These are phyloP conservation scores for Dendrophyllia cribrosa DNA, from an alignment of 64 coral and sea anemone genomes.

Conservation along the genomic window DNA sequence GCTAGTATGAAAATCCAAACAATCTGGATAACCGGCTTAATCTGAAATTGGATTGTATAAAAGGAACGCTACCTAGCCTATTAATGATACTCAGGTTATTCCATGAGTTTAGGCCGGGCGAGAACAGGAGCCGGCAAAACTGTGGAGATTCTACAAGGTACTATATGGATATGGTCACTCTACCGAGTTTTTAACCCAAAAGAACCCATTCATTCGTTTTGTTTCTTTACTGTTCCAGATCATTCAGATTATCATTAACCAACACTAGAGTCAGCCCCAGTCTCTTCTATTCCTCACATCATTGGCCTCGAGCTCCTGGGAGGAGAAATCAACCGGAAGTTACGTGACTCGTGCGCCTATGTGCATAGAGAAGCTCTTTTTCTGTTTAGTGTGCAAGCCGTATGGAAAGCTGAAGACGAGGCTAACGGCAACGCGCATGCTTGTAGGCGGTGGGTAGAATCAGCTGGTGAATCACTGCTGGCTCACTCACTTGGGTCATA, in stretches of 20 bases:
- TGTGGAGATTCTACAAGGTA: no score
- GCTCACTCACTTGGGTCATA: slow-evolving; percentile 29
- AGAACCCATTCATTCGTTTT: no score
- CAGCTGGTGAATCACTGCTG: neutral
- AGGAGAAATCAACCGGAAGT: slow-evolving; percentile 36
- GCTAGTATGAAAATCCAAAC: no score
- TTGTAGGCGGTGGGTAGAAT: slow-evolving; percentile 12
- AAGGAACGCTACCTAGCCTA: no score
- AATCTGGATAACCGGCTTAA: no score
- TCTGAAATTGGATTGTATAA: no score
- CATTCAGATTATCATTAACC: slow-evolving; percentile 23
- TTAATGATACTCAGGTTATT: no score
- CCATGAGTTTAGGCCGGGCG: no score
- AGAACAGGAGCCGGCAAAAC: no score
- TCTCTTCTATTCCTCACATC: neutral
- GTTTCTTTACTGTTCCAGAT: neutral
- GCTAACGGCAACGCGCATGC: slow-evolving; percentile 7
- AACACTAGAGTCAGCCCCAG: neutral
- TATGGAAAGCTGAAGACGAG: slow-evolving; percentile 34
- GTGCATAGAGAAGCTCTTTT: slow-evolving; percentile 21
- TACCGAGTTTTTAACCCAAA: no score
- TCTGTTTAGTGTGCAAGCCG: slow-evolving; percentile 15
- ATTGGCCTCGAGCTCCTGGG: slow-evolving; percentile 18
- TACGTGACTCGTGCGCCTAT: slow-evolving; percentile 14
- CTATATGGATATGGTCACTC: no score